A percentile compares a stretch with the other conserved stretches of the same genome.
Conservation (phyloP, 2,888 invertebrate species). For the Scelioninae gen. 1 region DNA sequence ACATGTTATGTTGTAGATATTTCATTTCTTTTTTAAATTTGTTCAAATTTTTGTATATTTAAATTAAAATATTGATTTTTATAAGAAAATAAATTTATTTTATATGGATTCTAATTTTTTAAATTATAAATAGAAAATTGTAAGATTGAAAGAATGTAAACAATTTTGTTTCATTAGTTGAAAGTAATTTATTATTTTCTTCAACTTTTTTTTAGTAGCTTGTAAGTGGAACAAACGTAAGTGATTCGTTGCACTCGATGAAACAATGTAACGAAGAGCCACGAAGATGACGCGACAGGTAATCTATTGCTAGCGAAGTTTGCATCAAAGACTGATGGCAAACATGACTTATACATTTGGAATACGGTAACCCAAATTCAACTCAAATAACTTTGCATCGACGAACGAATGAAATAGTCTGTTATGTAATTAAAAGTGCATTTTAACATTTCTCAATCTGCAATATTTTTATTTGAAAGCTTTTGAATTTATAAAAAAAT, state of each 20-base stretch:
- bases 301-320: conserved; percentile 32
- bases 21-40: too few relatives aligned
- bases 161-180: too few relatives aligned
- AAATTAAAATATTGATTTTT: too few relatives aligned
- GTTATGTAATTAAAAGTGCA: conserved; percentile 19
- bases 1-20: not conserved
- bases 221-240: not conserved
- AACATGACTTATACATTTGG: conserved; percentile 55
- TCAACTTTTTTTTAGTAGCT: not conserved
- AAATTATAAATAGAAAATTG: too few relatives aligned
- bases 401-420: conserved; percentile 13
- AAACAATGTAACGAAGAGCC: conserved; percentile 15
- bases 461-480: not conserved
- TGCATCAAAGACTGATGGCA: conserved; percentile 50
- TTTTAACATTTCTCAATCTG: not conserved
- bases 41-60: too few relatives aligned
- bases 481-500: not conserved
- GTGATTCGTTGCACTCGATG: conserved; percentile 15
- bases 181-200: not conserved
- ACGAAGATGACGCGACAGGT: conserved; percentile 20
- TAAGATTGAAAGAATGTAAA: too few relatives aligned
- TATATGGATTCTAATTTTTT: too few relatives aligned
- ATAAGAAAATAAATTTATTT: too few relatives aligned
- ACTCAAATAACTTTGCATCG: conserved; percentile 43
- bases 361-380: conserved; percentile 51